Evolutionary conservation across 2,797 vertebrate genomes (phyloP).

Genomic region (Helostoma temminkii): DNA sequence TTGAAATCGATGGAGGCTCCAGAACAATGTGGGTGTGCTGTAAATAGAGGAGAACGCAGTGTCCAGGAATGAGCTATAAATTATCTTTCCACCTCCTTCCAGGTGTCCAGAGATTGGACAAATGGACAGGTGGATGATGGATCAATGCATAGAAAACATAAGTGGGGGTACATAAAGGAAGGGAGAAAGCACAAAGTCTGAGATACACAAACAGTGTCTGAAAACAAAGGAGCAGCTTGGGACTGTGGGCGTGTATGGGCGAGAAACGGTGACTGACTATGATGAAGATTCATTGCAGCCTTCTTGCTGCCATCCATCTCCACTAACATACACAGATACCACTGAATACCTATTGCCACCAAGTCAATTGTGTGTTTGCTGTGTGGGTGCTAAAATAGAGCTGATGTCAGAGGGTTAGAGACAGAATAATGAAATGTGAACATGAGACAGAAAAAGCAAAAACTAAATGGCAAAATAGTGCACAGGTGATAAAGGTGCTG

Average conservation of each 20-base stretch:
- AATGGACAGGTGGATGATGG: slow-evolving; percentile 25
- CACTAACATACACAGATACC: slow-evolving; percentile 49
- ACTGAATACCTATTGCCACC: slow-evolving; percentile 45
- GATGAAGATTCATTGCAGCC: slow-evolving; percentile 74
- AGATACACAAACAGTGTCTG: slow-evolving; percentile 42
- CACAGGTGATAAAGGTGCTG: slow-evolving; percentile 30
- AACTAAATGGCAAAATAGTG: slow-evolving; percentile 37
- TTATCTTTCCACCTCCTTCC: slow-evolving; percentile 36
- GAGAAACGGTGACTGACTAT: slow-evolving; percentile 38
- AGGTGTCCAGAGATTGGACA: slow-evolving; percentile 45
- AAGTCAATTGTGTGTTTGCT: slow-evolving; percentile 37
- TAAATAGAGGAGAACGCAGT: slow-evolving; percentile 31
- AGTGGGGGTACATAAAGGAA: slow-evolving; percentile 14
- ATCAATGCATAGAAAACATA: slow-evolving; percentile 32
- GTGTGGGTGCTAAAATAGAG: slow-evolving; percentile 47
- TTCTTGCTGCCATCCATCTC: slow-evolving; percentile 67
- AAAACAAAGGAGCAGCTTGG: slow-evolving; percentile 54
- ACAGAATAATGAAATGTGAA: slow-evolving; percentile 48
- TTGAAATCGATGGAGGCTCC: slow-evolving; percentile 38
- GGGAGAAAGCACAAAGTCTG: slow-evolving; percentile 2
- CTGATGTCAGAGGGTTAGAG: slow-evolving; percentile 47
- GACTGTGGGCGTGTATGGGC: slow-evolving; percentile 43
- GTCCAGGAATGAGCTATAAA: slow-evolving; percentile 59
- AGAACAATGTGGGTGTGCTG: slow-evolving; percentile 64
- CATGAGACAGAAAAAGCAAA: slow-evolving; percentile 23